Percentiles rank a stretch among this genome's conserved stretches.
phyloP scores from a whole-genome alignment of 2,113 vertebrate species.

The Carassius carassius region DNA sequence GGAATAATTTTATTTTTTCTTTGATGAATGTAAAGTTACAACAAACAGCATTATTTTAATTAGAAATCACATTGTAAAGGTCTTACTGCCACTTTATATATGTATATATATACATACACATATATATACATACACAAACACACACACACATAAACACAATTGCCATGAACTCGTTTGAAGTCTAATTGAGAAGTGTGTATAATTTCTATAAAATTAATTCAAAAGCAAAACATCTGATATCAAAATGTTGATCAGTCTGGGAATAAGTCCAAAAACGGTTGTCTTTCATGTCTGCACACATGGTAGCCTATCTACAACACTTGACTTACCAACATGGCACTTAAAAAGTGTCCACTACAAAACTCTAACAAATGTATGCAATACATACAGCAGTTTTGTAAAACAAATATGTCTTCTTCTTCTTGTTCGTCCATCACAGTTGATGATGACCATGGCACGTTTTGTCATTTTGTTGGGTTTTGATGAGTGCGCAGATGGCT shows the following conservation, averaged over 20 bases:
- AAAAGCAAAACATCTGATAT: neutral
- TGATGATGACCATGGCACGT: too few species aligned
- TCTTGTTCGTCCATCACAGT: too few species aligned
- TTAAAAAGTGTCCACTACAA: neutral
- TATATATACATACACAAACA: too few species aligned
- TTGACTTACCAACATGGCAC: neutral
- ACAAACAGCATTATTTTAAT: too few species aligned
- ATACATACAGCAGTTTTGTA: neutral
- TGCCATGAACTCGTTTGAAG: neutral
- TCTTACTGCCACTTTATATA: too few species aligned
- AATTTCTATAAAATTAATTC: neutral
- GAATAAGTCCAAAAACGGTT: neutral
- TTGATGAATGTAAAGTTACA: too few species aligned
- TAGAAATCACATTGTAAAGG: too few species aligned
- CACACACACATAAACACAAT: too few species aligned
- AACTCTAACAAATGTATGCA: neutral
- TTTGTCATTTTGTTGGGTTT: too few species aligned
- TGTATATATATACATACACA: too few species aligned
- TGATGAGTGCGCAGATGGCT: too few species aligned
- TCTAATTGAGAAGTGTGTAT: neutral
- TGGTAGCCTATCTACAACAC: neutral
- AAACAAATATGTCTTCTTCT: neutral
- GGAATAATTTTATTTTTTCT: too few species aligned
- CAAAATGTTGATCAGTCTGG: slow-evolving; percentile 22
- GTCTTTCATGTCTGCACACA: neutral